phyloP scores from a whole-genome alignment of 2,797 vertebrate genomes.

The Phylloscopus collybita region DNA sequence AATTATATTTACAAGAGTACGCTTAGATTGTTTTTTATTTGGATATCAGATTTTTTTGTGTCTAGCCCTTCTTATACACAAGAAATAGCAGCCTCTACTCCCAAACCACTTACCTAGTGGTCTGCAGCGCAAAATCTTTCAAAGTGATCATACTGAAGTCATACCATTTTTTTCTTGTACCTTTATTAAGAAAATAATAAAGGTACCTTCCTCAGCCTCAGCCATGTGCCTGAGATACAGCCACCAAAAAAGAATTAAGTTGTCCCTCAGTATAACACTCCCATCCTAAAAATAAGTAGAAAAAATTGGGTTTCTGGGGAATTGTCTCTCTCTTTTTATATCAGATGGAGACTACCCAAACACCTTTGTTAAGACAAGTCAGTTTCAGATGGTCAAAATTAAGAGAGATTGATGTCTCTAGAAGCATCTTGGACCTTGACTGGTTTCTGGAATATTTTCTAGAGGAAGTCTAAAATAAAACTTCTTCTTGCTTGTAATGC shows the following conservation, averaged over 20 bases:
- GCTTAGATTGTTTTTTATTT: neutral
- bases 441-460: neutral
- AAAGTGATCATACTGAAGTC: neutral
- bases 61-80: neutral
- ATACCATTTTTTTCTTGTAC: neutral
- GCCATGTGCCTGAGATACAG: neutral
- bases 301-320: neutral
- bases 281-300: neutral
- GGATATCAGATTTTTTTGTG: neutral
- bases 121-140: neutral
- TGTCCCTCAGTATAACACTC: neutral
- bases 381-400: neutral
- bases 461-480: neutral
- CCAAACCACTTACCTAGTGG: neutral
- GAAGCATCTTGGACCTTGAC: neutral
- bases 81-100: neutral
- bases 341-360: neutral
- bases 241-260: neutral
- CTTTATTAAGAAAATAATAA: neutral
- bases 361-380: neutral
- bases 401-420: neutral
- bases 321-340: neutral
- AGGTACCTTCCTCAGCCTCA: neutral
- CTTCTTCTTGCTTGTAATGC: neutral
- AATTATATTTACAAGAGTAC: neutral